Evolutionary conservation across 37 sponge, comb jelly and placozoan genomes (phyloP).

Genomic region (Agelas oroides): DNA sequence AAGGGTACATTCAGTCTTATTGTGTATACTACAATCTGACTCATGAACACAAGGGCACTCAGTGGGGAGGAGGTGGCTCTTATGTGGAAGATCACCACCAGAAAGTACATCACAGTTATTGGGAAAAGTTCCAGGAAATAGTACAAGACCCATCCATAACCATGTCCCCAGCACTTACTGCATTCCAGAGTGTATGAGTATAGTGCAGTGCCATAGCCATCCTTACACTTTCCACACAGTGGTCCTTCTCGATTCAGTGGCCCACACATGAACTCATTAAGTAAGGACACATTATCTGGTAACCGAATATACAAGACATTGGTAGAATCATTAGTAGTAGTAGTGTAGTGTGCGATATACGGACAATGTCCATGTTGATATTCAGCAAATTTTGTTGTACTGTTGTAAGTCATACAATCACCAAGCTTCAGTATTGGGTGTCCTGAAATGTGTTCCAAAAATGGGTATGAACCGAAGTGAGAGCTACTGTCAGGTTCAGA

Average conservation of each 20-base stretch:
- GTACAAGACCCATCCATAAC: conserved; percentile 19
- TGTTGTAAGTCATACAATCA: too few species aligned
- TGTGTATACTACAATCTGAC: conserved; percentile 9
- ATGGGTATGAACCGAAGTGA: too few species aligned
- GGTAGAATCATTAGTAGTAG: too few species aligned
- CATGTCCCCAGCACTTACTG: background rate
- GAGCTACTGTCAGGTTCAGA: too few species aligned
- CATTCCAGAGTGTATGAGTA: conserved; percentile 20
- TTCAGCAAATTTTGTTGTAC: too few species aligned
- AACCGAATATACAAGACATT: too few species aligned
- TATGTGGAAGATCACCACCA: conserved; percentile 13
- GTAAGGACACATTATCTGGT: background rate
- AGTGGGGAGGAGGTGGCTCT: background rate
- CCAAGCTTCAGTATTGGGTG: too few species aligned
- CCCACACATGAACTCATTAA: conserved; percentile 10
- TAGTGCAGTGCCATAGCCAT: conserved; percentile 4
- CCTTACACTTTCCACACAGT: conserved; percentile 20
- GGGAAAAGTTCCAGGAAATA: conserved; percentile 9
- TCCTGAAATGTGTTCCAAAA: too few species aligned
- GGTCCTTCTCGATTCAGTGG: conserved; percentile 12
- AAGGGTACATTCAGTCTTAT: too few species aligned
- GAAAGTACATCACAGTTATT: background rate
- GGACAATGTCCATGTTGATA: too few species aligned
- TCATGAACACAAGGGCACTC: conserved; percentile 13
- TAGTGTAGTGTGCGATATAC: too few species aligned